Base-by-base conservation (phyloP, 2,113 vertebrate genomes). In the Chiloscyllium plagiosum region DNA sequence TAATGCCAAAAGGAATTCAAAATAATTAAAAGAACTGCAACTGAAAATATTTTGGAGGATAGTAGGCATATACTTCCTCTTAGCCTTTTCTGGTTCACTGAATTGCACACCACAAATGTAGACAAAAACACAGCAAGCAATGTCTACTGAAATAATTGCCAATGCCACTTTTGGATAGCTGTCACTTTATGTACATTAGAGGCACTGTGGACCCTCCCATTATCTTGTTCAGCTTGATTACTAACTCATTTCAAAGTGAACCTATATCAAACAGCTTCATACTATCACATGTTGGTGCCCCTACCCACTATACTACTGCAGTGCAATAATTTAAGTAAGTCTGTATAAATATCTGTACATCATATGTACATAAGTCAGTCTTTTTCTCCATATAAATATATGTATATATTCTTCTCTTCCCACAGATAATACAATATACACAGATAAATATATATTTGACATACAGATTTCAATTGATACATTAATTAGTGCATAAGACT, bases 341-440 rank as follows among this genome's bases (percentile, higher is more conserved):
- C 3, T 37, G 66, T 68, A 93, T 68, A 93, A 66, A 93, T 93
- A 37, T 93, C n/a, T 93, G n/a, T 68, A 93, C 89, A 93, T 93
- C n/a, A 93, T 93, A 66, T 66, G 22, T 37, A 93, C 56, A 93
- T 37, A 37, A 17, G 6, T 93, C 89, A 42, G 61, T 37, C 33
- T n/a, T 66, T 68, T 92, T 33, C 22, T 92, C 33, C 65, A 37
- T 93, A 93, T 66, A 93, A 93, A 93, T 93, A 93, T 93, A 93
- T 66, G 89, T 93, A 19, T 37, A 66, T 66, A 93, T 93, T 93
- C 89, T 93, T 93, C 89, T 93, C 33, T 68, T 92, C n/a, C n/a
- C 20, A 93, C 89, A 8, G n/a, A 66, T 68, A 37, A 93, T 93
- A 93, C 19, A 19, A 33, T 68, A 93, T 66, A 93, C 37, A 42